Evolutionary conservation across 2,888 invertebrate species (phyloP).

Genomic region (Trachelus iudaicus): DNA sequence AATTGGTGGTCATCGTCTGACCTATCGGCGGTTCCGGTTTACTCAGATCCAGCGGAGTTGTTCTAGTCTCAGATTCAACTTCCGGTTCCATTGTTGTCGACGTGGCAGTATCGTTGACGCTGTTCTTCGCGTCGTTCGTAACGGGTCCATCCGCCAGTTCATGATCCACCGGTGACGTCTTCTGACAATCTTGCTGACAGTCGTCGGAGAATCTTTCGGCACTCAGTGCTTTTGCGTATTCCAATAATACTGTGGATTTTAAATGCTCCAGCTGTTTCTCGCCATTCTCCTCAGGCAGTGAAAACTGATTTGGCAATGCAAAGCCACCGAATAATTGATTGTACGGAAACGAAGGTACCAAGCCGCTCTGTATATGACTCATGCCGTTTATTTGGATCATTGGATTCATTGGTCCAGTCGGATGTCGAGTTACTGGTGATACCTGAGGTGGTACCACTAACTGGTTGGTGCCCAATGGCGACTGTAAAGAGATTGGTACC

Average conservation of each 20-base stretch:
- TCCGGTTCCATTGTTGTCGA: constrained; percentile 13
- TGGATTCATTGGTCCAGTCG: constrained; percentile 44
- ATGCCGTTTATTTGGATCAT: constrained; percentile 36
- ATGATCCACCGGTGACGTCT: constrained; percentile 35
- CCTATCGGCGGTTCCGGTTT: constrained; percentile 59
- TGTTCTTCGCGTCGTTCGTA: constrained; percentile 7
- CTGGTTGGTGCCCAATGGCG: constrained; percentile 2
- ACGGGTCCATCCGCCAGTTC: not conserved
- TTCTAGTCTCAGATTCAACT: constrained; percentile 45
- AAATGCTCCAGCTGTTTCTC: constrained; percentile 30
- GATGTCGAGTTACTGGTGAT: constrained; percentile 20
- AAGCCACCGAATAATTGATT: constrained; percentile 34
- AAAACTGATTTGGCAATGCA: constrained; percentile 28
- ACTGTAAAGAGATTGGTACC: not conserved
- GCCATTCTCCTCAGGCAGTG: constrained; percentile 16
- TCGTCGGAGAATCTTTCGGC: constrained; percentile 27
- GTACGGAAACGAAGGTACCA: constrained; percentile 45
- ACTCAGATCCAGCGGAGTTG: constrained; percentile 72
- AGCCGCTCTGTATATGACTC: constrained; percentile 5
- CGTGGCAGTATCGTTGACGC: constrained; percentile 15
- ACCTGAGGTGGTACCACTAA: constrained; percentile 13
- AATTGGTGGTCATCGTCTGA: constrained; percentile 12
- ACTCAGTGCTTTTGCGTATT: constrained; percentile 28
- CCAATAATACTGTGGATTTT: constrained; percentile 22
- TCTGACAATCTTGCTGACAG: not conserved